These are phyloP conservation scores for Phragmatobia fuliginosa DNA, from an alignment of 2,888 invertebrate species.

Conservation along the genomic window DNA sequence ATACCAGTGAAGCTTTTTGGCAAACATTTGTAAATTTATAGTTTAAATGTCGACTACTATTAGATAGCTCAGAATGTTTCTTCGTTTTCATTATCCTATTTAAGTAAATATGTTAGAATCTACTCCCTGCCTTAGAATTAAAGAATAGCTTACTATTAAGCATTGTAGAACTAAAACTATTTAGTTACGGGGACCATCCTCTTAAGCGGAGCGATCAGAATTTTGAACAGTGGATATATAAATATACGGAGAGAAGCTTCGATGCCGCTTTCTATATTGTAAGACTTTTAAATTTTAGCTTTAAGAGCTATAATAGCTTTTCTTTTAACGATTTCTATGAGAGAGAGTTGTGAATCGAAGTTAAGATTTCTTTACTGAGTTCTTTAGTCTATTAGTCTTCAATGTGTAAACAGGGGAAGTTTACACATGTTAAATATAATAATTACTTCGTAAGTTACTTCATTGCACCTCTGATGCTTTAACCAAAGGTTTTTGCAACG, in stretches of 20 bases:
- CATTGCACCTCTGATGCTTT: constrained; percentile 77
- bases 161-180: constrained; percentile 67
- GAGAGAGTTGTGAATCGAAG: constrained; percentile 78
- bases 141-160: constrained; percentile 70
- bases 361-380: constrained; percentile 60
- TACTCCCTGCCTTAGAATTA: constrained; percentile 76
- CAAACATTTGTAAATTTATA: constrained; percentile 73
- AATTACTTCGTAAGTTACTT: constrained; percentile 62
- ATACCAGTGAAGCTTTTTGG: constrained; percentile 78
- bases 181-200: constrained; percentile 83
- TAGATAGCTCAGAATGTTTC: constrained; percentile 61
- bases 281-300: constrained; percentile 75
- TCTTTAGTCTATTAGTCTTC: constrained; percentile 61
- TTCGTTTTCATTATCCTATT: constrained; percentile 65
- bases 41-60: constrained; percentile 73
- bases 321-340: constrained; percentile 63
- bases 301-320: constrained; percentile 64
- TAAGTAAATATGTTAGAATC: constrained; percentile 74
- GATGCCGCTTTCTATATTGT: constrained; percentile 70
- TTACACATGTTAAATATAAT: constrained; percentile 69
- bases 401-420: constrained; percentile 84
- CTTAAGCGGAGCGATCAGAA: constrained; percentile 76
- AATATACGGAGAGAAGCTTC: constrained; percentile 66
- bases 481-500: constrained; percentile 71
- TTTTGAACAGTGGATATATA: constrained; percentile 64